phyloP scores from a whole-genome alignment of 2,113 vertebrate genomes.

The Tichodroma muraria region DNA sequence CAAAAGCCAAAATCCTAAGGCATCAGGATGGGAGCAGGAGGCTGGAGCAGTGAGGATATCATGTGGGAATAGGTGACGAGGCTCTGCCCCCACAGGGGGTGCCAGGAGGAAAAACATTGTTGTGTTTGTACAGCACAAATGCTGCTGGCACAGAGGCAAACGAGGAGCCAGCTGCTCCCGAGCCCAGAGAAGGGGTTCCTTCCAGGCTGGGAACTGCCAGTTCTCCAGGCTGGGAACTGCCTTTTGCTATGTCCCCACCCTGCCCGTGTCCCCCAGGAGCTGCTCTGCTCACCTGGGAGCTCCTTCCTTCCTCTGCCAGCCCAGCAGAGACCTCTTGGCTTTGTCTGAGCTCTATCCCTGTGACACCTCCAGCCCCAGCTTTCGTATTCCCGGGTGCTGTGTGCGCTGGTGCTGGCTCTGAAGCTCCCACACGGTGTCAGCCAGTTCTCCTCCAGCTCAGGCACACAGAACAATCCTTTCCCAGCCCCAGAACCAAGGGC shows the following conservation, averaged over 20 bases:
- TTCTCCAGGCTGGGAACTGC: not conserved
- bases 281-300: not conserved
- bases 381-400: not conserved
- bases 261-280: rapidly evolving
- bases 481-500: too few relatives aligned
- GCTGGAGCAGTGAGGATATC: too few relatives aligned
- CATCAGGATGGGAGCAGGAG: not conserved
- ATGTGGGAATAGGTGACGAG: not conserved
- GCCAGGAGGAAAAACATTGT: not conserved
- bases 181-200: rapidly evolving
- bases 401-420: too few relatives aligned
- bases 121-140: not conserved
- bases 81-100: too few relatives aligned
- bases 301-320: not conserved
- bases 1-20: not conserved
- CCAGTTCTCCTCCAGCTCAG: too few relatives aligned
- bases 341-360: not conserved
- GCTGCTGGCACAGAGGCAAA: not conserved
- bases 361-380: not conserved
- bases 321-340: not conserved
- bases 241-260: rapidly evolving
- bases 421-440: too few relatives aligned
- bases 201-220: too few relatives aligned
- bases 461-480: not conserved
- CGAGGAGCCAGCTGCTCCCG: not conserved